Evolutionary conservation across 2,113 vertebrate genomes (phyloP).

Genomic region (Dromaius novaehollandiae): DNA sequence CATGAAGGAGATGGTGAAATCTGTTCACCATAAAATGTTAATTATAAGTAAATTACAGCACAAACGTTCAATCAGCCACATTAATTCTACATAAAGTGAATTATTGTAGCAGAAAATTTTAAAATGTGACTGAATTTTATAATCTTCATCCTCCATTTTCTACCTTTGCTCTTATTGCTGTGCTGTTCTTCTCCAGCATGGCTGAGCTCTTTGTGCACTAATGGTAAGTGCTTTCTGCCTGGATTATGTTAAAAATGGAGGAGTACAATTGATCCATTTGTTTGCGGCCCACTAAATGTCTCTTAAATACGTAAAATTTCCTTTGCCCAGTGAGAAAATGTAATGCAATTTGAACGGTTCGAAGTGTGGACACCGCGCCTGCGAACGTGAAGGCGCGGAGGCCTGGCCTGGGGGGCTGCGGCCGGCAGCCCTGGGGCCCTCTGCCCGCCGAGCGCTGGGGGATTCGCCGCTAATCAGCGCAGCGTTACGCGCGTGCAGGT

Average conservation of each 20-base stretch:
- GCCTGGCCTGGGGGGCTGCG: no score
- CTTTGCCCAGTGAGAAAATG: not conserved
- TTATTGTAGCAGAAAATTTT: constrained; percentile 89
- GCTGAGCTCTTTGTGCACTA: not conserved
- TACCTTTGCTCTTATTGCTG: constrained; percentile 44
- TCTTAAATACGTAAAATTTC: not conserved
- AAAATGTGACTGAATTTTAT: constrained; percentile 88
- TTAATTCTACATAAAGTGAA: constrained; percentile 89
- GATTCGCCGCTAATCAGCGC: accelerated
- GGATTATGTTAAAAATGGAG: constrained; percentile 1
- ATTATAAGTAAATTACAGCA: constrained; percentile 89
- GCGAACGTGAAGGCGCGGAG: accelerated
- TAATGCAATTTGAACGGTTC: accelerated
- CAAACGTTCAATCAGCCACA: constrained; percentile 86
- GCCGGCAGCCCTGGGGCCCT: no score
- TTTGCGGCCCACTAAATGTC: not conserved
- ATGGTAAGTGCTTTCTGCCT: not conserved
- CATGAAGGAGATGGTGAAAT: constrained; percentile 84
- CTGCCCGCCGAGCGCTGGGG: accelerated
- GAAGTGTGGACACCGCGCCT: not conserved
- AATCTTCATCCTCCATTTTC: constrained; percentile 73
- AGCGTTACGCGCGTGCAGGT: accelerated
- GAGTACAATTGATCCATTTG: not conserved
- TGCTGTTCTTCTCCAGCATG: constrained; percentile 42
- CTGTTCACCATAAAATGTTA: constrained; percentile 87